phyloP scores from a whole-genome alignment of 2,888 invertebrate species.

The Catonia carolina region DNA sequence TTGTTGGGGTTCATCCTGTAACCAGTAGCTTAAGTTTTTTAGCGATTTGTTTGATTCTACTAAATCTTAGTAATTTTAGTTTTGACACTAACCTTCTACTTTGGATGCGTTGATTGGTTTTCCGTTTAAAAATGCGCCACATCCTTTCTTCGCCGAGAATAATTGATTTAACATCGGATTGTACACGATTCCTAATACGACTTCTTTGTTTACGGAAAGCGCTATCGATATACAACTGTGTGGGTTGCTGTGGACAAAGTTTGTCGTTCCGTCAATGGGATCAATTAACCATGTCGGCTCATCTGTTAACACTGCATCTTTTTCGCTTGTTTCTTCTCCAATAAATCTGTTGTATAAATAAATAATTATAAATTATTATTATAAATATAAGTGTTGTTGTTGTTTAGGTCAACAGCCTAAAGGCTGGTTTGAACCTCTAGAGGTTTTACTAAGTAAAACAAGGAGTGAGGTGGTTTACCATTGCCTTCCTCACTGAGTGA shows the following conservation, averaged over 20 bases:
- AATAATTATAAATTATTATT: too few relatives aligned
- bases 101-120: slow-evolving; percentile 64
- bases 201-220: slow-evolving; percentile 61
- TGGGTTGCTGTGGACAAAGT: slow-evolving; percentile 90
- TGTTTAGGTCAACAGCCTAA: too few relatives aligned
- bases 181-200: slow-evolving; percentile 79
- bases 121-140: slow-evolving; percentile 86
- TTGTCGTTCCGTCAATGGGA: slow-evolving; percentile 98
- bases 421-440: too few relatives aligned
- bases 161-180: slow-evolving; percentile 84
- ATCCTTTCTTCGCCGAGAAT: slow-evolving; percentile 76
- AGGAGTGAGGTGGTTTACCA: too few relatives aligned
- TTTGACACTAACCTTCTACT: slow-evolving; percentile 47
- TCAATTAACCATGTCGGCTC: slow-evolving; percentile 97
- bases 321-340: slow-evolving; percentile 77
- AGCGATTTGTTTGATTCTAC: too few relatives aligned
- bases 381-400: too few relatives aligned
- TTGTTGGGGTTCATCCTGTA: too few relatives aligned
- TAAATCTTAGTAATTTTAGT: too few relatives aligned
- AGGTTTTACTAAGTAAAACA: too few relatives aligned
- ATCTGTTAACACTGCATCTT: slow-evolving; percentile 63
- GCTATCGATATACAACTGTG: slow-evolving; percentile 86
- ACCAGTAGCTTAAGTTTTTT: too few relatives aligned
- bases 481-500: too few relatives aligned
- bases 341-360: slow-evolving; percentile 58